These are phyloP conservation scores for Platyura marginata DNA, from an alignment of 1,140 invertebrate genomes.

Conservation along the genomic window DNA sequence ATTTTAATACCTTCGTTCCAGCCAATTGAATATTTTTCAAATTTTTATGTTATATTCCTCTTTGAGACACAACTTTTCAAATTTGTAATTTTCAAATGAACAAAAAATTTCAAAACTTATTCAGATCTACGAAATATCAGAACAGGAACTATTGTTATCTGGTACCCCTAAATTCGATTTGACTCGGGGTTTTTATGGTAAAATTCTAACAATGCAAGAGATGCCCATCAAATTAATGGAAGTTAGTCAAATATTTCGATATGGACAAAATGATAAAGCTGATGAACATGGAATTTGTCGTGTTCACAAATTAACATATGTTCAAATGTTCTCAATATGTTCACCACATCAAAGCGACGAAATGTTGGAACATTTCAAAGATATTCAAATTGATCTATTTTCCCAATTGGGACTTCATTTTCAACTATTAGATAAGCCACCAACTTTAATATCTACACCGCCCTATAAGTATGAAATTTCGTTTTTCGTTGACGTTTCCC, in stretches of 20 bases:
- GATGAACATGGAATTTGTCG: slow-evolving; percentile 60
- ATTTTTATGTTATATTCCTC: no score
- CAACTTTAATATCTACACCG: slow-evolving; percentile 78
- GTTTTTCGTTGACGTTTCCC: slow-evolving; percentile 1
- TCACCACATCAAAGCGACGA: slow-evolving; percentile 44
- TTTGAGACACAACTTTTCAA: no score
- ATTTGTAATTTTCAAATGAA: slow-evolving; percentile 2
- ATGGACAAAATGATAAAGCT: slow-evolving; percentile 60
- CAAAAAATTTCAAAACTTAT: slow-evolving; percentile 1
- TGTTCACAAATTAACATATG: slow-evolving; percentile 94
- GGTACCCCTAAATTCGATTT: slow-evolving; percentile 93
- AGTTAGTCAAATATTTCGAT: slow-evolving; percentile 82
- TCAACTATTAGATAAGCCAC: slow-evolving; percentile 84
- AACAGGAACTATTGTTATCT: slow-evolving; percentile 55
- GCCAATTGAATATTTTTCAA: no score
- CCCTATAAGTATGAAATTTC: slow-evolving; percentile 45
- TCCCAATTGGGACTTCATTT: slow-evolving; percentile 56
- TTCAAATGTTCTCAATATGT: slow-evolving; percentile 88
- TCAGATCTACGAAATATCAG: slow-evolving; percentile 7
- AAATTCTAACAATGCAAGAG: slow-evolving; percentile 27
- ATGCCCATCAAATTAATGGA: slow-evolving; percentile 68
- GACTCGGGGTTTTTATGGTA: slow-evolving; percentile 49
- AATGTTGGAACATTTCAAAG: slow-evolving; percentile 53
- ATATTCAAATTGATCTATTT: slow-evolving; percentile 63
- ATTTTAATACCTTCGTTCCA: no score